A percentile compares a stretch with the other conserved stretches of the same genome.
phyloP scores from a whole-genome alignment of 2,888 invertebrate species.

The Axea sp. region DNA sequence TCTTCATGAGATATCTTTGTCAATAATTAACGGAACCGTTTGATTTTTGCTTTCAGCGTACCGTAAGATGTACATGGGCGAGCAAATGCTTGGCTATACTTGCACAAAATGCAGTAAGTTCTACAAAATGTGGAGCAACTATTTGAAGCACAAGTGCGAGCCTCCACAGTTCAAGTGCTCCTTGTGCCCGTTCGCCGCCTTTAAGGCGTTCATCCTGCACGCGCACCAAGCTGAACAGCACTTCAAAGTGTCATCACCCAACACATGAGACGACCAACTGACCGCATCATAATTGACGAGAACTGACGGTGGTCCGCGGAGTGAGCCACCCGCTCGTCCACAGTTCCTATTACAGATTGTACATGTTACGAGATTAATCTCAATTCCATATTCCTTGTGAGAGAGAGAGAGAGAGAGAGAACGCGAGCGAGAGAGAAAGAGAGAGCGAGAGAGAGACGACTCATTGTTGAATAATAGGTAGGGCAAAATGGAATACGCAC shows the following conservation, averaged over 20 bases:
- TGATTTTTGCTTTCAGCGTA: constrained; percentile 76
- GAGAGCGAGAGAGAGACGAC: constrained; percentile 20
- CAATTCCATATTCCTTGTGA: constrained; percentile 44
- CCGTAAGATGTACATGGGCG: constrained; percentile 78
- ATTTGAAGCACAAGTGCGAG: constrained; percentile 78
- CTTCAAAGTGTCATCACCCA: constrained; percentile 76
- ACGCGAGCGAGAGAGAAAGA: too few species aligned
- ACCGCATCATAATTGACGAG: constrained; percentile 9
- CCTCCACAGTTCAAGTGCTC: constrained; percentile 78
- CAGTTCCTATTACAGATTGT: constrained; percentile 56
- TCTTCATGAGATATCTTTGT: not conserved
- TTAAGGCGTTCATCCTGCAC: constrained; percentile 78
- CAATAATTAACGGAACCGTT: constrained; percentile 22
- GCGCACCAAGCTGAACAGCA: constrained; percentile 79
- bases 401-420: constrained; percentile 25
- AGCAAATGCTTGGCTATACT: constrained; percentile 78
- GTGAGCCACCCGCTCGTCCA: constrained; percentile 29
- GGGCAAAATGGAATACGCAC: constrained; percentile 13
- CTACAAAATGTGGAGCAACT: constrained; percentile 80
- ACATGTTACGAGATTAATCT: constrained; percentile 46
- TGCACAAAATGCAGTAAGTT: constrained; percentile 79
- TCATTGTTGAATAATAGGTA: constrained; percentile 30
- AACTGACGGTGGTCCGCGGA: constrained; percentile 12
- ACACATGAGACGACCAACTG: constrained; percentile 66
- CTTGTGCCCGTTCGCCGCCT: constrained; percentile 77